These are phyloP conservation scores for Sesamia nonagrioides DNA, from an alignment of 1,140 invertebrate species.

Conservation along the genomic window DNA sequence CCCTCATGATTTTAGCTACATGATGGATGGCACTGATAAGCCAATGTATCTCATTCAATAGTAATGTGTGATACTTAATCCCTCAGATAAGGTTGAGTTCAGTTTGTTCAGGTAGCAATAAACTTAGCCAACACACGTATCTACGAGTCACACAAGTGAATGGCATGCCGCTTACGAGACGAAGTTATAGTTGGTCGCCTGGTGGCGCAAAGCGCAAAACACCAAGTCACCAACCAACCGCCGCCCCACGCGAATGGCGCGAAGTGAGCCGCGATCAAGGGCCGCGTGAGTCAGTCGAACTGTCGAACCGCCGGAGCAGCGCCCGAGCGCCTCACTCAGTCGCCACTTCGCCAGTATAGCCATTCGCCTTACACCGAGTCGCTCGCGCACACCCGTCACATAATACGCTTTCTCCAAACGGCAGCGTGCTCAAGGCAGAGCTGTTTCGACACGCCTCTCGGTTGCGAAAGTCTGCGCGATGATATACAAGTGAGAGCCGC, in stretches of 20 bases:
- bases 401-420: conserved; percentile 70
- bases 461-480: conserved; percentile 86
- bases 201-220: conserved; percentile 11
- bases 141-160: conserved; percentile 33
- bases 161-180: conserved; percentile 45
- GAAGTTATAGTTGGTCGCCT: conserved; percentile 52
- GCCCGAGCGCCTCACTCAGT: conserved; percentile 50
- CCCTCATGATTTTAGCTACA: not conserved
- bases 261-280: conserved; percentile 70
- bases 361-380: conserved; percentile 62
- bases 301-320: conserved; percentile 44
- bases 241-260: conserved; percentile 47
- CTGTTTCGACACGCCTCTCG: conserved; percentile 82
- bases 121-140: not conserved
- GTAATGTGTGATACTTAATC: not conserved
- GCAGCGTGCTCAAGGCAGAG: conserved; percentile 73
- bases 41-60: not conserved
- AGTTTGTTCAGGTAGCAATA: not conserved
- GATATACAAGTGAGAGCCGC: conserved; percentile 86
- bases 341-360: conserved; percentile 62
- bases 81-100: not conserved
- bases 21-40: not conserved
- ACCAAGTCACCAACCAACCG: conserved; percentile 30
- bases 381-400: conserved; percentile 62
- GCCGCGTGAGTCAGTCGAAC: conserved; percentile 65